Conservation (phyloP, 2,797 vertebrate species). For the Lophotriccus pileatus region DNA sequence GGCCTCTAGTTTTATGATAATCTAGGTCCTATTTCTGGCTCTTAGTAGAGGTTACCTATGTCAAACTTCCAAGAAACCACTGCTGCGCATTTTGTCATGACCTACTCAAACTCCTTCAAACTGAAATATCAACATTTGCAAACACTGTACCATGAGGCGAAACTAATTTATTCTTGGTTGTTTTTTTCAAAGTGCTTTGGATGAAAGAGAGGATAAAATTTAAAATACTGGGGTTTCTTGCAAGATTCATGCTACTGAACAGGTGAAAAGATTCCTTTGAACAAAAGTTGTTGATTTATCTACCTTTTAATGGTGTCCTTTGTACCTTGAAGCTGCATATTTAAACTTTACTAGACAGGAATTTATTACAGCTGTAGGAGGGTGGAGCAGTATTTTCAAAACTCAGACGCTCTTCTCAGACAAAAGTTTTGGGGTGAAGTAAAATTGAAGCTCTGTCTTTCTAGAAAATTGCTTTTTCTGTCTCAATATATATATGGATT, state of each 20-base stretch:
- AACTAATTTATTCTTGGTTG: not conserved
- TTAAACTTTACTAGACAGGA: slow-evolving; percentile 17
- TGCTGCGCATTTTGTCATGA: not conserved
- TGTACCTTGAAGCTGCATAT: slow-evolving; percentile 24
- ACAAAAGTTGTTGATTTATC: slow-evolving; percentile 50
- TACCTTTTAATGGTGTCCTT: slow-evolving; percentile 5
- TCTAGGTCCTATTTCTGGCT: not conserved
- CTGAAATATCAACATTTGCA: not conserved
- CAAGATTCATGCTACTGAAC: not conserved
- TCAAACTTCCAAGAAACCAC: not conserved
- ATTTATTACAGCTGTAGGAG: not conserved
- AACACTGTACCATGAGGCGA: not conserved
- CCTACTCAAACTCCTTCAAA: not conserved
- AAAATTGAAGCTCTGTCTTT: not conserved
- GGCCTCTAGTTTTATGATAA: not conserved
- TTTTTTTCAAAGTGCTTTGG: not conserved
- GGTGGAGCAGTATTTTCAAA: not conserved
- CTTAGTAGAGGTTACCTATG: not conserved
- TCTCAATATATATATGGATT: not conserved
- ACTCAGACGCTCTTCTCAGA: not conserved
- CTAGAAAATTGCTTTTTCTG: not conserved
- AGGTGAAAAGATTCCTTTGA: slow-evolving; percentile 35
- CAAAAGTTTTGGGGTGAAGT: not conserved
- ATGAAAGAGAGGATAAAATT: slow-evolving; percentile 27
- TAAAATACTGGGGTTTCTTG: slow-evolving; percentile 42